phyloP scores from a whole-genome alignment of 2,113 vertebrate genomes.

The Cyanoliseus patagonus region DNA sequence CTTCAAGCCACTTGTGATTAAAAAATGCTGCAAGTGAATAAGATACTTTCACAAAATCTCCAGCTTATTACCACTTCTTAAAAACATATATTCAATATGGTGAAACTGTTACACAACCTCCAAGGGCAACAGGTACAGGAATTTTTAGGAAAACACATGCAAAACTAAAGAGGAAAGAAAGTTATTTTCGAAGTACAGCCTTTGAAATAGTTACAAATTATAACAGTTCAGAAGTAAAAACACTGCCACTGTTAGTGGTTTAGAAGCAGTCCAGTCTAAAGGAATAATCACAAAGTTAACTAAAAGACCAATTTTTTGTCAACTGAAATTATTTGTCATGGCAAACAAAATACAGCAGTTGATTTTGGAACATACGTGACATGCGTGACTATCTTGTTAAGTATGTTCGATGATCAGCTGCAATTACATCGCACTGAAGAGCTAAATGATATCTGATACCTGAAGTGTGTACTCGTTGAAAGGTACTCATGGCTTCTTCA shows the following conservation, averaged over 20 bases:
- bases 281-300: neutral
- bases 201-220: neutral
- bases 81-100: neutral
- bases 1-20: neutral
- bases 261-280: neutral
- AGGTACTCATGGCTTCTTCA: neutral
- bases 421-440: neutral
- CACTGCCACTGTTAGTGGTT: neutral
- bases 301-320: neutral
- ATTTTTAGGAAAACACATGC: neutral
- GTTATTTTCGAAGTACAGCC: neutral
- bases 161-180: conserved; percentile 1
- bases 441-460: neutral
- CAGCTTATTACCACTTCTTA: neutral
- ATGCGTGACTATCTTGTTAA: neutral
- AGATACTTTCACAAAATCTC: neutral
- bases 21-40: neutral
- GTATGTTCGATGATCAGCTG: neutral
- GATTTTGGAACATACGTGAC: neutral
- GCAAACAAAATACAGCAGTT: neutral
- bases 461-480: neutral
- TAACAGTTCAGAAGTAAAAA: neutral
- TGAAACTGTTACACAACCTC: neutral
- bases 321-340: neutral
- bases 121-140: neutral